Evolutionary conservation across 1,140 invertebrate genomes (phyloP).

Genomic region (Saccostrea echinata): DNA sequence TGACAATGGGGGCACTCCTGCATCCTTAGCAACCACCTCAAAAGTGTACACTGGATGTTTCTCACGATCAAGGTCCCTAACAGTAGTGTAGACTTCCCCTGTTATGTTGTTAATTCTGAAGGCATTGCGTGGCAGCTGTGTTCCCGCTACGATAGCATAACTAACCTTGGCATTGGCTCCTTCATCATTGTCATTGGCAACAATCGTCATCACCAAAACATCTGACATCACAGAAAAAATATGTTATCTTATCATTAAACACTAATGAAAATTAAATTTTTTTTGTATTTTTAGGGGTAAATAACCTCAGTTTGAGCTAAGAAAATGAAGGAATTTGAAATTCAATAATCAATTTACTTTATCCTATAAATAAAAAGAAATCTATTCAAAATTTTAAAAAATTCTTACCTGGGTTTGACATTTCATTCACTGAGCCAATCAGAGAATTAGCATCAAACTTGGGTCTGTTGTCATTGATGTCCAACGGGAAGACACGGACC

Average conservation of each 20-base stretch:
- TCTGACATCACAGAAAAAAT: conserved; percentile 77
- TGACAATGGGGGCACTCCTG: not conserved
- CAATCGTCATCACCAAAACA: conserved; percentile 94
- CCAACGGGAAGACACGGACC: conserved; percentile 97
- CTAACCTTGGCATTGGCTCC: conserved; percentile 61
- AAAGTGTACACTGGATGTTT: conserved; percentile 25
- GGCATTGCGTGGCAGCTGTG: not conserved
- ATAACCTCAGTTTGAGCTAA: no score
- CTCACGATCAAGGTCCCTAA: conserved; percentile 47
- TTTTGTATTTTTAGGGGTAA: no score
- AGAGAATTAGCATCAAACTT: conserved; percentile 84
- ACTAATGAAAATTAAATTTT: not conserved
- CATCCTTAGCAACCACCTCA: conserved; percentile 38
- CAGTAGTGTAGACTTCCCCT: conserved; percentile 60
- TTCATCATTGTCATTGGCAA: conserved; percentile 88
- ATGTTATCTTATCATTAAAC: not conserved
- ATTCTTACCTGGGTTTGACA: conserved; percentile 63
- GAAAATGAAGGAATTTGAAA: no score
- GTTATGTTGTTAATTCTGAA: conserved; percentile 44
- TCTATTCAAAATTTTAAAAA: not conserved
- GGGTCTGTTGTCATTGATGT: conserved; percentile 99
- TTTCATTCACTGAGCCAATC: conserved; percentile 68
- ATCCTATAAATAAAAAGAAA: no score
- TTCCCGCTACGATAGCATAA: conserved; percentile 49
- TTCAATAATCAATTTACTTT: no score